phyloP scores from a whole-genome alignment of 2,888 invertebrate genomes.

The Graphium colonna region DNA sequence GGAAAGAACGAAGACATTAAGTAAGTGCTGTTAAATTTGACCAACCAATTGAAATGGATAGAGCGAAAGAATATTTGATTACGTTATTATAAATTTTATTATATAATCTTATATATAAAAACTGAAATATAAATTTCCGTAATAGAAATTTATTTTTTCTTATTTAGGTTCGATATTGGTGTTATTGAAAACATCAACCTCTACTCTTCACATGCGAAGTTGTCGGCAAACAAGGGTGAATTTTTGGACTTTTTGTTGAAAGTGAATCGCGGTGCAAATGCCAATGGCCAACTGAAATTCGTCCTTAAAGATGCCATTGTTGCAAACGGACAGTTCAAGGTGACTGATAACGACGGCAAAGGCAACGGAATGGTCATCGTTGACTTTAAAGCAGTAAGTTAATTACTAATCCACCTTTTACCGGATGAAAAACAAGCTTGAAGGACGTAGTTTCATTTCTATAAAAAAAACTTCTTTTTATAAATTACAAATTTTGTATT shows the following conservation, averaged over 20 bases:
- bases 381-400: conserved; percentile 75
- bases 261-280: conserved; percentile 55
- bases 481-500: too few relatives aligned
- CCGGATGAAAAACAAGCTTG: too few relatives aligned
- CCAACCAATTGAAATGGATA: too few relatives aligned
- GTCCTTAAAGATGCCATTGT: conserved; percentile 80
- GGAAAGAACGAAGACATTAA: conserved; percentile 78
- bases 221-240: conserved; percentile 66
- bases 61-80: too few relatives aligned
- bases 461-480: too few relatives aligned
- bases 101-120: too few relatives aligned
- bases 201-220: conserved; percentile 75
- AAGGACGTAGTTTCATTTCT: too few relatives aligned
- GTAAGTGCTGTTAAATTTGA: too few relatives aligned
- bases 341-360: conserved; percentile 81
- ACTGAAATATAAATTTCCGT: too few relatives aligned
- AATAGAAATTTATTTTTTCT: neutral
- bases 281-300: conserved; percentile 76
- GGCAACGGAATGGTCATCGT: conserved; percentile 81
- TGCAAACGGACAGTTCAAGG: conserved; percentile 82
- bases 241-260: conserved; percentile 78
- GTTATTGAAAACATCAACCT: conserved; percentile 59
- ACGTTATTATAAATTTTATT: too few relatives aligned
- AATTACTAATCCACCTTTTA: too few relatives aligned
- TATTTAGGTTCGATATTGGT: conserved; percentile 66